Percentiles rank a stretch among this genome's conserved stretches.
Conservation (phyloP, 1,140 invertebrate genomes). For the Parapsyche elsis region DNA sequence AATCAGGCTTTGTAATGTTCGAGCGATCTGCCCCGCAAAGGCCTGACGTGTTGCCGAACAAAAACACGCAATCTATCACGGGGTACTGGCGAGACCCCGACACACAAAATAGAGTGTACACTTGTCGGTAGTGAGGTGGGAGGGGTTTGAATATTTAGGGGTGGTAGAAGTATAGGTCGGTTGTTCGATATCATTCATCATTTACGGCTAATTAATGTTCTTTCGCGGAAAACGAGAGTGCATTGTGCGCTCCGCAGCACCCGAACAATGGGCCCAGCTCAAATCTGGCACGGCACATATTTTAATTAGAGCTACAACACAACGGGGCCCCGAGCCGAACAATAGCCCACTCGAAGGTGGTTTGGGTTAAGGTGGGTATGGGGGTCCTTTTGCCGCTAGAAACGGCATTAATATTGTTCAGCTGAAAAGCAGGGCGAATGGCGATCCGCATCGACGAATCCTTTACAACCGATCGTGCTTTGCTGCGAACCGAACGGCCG, state of each 20-base stretch:
- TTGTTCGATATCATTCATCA: slow-evolving; percentile 53
- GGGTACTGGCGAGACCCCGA: slow-evolving; percentile 33
- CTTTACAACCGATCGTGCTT: too few species aligned
- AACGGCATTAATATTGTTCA: too few species aligned
- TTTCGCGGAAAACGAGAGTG: slow-evolving; percentile 29
- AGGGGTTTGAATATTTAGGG: too few species aligned
- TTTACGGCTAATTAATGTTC: slow-evolving; percentile 53
- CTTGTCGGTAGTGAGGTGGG: slow-evolving; percentile 26
- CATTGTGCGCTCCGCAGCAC: not conserved
- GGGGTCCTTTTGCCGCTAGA: too few species aligned
- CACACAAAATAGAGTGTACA: slow-evolving; percentile 50
- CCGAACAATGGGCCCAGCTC: not conserved
- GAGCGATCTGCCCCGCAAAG: not conserved
- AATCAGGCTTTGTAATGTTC: slow-evolving; percentile 30
- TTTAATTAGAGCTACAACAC: too few species aligned
- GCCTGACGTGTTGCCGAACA: slow-evolving; percentile 37
- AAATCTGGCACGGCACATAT: not conserved
- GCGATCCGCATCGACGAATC: too few species aligned
- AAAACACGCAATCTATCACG: slow-evolving; percentile 53
- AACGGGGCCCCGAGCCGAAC: too few species aligned
- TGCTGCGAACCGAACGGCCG: too few species aligned
- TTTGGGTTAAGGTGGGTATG: too few species aligned
- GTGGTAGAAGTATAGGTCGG: not conserved
- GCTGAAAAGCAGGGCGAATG: too few species aligned
- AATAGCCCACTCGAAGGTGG: too few species aligned